phyloP scores from a whole-genome alignment of 2,888 invertebrate genomes.

The Eupithecia abbreviata region DNA sequence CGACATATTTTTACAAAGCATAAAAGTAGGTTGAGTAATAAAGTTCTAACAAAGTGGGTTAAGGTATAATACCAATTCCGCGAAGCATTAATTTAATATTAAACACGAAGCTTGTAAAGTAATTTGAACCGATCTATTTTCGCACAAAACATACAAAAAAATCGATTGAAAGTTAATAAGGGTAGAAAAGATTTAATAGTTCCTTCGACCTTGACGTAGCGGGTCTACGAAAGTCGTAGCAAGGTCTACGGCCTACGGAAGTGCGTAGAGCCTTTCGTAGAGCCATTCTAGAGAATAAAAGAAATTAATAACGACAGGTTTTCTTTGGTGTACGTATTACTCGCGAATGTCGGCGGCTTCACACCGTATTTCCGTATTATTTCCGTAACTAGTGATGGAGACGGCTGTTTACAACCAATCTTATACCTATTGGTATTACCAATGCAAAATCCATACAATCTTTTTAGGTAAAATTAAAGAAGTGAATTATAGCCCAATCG shows the following conservation, averaged over 20 bases:
- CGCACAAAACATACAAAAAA: conserved; percentile 70
- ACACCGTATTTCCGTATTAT: too few relatives aligned
- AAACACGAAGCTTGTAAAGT: conserved; percentile 46
- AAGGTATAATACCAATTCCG: conserved; percentile 17
- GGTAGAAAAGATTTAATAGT: conserved; percentile 62
- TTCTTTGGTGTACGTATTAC: background rate
- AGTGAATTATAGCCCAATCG: too few relatives aligned
- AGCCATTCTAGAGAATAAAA: background rate
- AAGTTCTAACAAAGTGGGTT: conserved; percentile 16
- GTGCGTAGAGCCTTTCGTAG: background rate
- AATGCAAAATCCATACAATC: too few relatives aligned
- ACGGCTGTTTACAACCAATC: too few relatives aligned
- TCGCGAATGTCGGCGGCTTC: too few relatives aligned
- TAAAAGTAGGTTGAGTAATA: conserved; percentile 9
- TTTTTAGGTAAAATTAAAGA: too few relatives aligned
- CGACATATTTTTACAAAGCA: conserved; percentile 1
- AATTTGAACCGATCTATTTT: conserved; percentile 69
- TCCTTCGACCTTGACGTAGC: conserved; percentile 60
- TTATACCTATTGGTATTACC: too few relatives aligned
- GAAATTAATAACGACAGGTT: background rate
- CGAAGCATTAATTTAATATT: conserved; percentile 36
- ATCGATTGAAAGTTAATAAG: conserved; percentile 59
- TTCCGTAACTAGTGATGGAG: too few relatives aligned
- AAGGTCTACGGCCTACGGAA: conserved; percentile 39
- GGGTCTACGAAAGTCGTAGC: conserved; percentile 57